Conservation (phyloP, 2,797 vertebrate species). For the Melanotaenia trifasciata region DNA sequence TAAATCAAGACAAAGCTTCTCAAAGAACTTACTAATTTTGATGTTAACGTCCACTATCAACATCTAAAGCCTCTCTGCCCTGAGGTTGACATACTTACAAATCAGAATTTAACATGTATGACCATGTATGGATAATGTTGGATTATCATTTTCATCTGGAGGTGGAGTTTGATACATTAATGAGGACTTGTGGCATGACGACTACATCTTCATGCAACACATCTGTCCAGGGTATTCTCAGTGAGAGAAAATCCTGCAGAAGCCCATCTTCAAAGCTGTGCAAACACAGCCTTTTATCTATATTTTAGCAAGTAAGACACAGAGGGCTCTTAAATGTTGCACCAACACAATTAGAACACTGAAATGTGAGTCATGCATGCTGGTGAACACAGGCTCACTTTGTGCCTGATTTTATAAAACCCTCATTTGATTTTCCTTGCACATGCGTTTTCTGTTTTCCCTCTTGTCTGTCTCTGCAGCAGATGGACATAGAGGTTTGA, state of each 20-base stretch:
- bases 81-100: neutral
- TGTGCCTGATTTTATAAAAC: conserved; percentile 23
- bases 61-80: neutral
- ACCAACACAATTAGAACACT: conserved; percentile 34
- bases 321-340: conserved; percentile 28
- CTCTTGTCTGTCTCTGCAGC: conserved; percentile 36
- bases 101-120: neutral
- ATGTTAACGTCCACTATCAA: too few species aligned
- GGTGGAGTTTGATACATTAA: conserved; percentile 54
- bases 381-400: neutral
- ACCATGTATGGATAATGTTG: conserved; percentile 3
- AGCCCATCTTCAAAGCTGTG: conserved; percentile 51
- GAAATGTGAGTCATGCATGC: neutral
- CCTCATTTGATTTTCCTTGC: conserved; percentile 21
- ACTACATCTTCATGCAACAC: conserved; percentile 50
- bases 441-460: conserved; percentile 19
- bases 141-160: conserved; percentile 22
- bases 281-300: conserved; percentile 40
- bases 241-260: conserved; percentile 45
- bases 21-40: too few species aligned
- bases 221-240: conserved; percentile 45
- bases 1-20: neutral
- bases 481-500: conserved; percentile 67
- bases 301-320: conserved; percentile 38
- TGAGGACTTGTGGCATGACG: conserved; percentile 46